Evolutionary conservation across 64 coral and sea anemone genomes (phyloP).

Genomic region (Dendrophyllia cribrosa): DNA sequence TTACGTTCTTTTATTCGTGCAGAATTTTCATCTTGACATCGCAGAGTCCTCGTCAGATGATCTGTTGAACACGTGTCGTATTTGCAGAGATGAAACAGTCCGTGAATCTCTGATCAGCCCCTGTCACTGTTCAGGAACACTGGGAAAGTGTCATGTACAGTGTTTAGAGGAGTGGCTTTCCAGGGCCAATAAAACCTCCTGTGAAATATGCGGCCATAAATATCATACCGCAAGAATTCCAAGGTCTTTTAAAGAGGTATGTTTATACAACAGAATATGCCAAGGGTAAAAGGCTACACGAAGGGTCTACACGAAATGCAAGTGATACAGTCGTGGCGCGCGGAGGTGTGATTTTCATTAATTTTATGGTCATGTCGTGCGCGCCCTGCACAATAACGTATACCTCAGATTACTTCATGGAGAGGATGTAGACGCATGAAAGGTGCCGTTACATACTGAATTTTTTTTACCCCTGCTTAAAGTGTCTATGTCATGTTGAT

Average conservation of each 20-base stretch:
- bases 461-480: no score
- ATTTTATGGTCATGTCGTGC: no score
- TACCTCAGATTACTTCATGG: no score
- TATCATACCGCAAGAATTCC: conserved; percentile 67
- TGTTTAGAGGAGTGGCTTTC: conserved; percentile 93
- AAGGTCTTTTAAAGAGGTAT: conserved; percentile 77
- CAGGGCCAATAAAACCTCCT: conserved; percentile 73
- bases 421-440: no score
- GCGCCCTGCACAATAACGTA: no score
- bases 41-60: conserved; percentile 7
- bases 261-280: neutral
- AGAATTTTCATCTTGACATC: conserved; percentile 31
- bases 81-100: conserved; percentile 76
- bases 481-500: no score
- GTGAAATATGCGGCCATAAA: conserved; percentile 85
- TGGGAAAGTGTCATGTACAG: conserved; percentile 71
- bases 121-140: conserved; percentile 77
- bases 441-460: no score
- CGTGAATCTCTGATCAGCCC: conserved; percentile 74
- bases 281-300: neutral
- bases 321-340: no score
- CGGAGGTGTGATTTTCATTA: no score
- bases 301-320: no score
- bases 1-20: neutral
- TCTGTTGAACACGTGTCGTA: conserved; percentile 69